These are phyloP conservation scores for Melinopterus prodromus DNA, from an alignment of 2,888 invertebrate genomes.

Conservation along the genomic window DNA sequence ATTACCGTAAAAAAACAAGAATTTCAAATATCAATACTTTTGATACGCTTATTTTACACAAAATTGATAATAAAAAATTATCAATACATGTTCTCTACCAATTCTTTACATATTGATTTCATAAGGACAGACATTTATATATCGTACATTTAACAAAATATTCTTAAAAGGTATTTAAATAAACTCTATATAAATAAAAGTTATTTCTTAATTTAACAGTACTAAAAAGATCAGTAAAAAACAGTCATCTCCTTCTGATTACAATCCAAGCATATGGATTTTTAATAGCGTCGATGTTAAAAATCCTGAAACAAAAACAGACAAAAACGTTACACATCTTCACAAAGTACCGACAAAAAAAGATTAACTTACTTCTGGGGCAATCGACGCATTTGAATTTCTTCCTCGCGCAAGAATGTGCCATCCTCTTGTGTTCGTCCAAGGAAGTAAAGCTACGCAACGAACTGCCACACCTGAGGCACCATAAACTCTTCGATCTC, in stretches of 20 bases:
- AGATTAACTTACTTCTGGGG: not conserved
- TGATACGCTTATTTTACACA: too few relatives aligned
- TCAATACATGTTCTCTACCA: too few relatives aligned
- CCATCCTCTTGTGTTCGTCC: not conserved
- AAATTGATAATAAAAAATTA: too few relatives aligned
- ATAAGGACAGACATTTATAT: too few relatives aligned
- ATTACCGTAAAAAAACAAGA: too few relatives aligned
- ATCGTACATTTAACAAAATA: too few relatives aligned
- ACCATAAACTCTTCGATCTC: not conserved
- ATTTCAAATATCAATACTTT: too few relatives aligned
- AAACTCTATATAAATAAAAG: not conserved
- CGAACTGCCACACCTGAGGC: not conserved
- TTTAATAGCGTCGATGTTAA: not conserved
- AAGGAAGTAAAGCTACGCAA: not conserved
- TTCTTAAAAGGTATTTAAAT: not conserved
- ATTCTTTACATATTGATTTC: too few relatives aligned
- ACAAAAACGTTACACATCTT: not conserved
- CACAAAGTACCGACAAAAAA: not conserved
- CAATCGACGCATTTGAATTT: not conserved
- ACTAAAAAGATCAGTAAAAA: too few relatives aligned
- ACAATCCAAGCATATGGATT: not conserved
- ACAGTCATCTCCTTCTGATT: not conserved
- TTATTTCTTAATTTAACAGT: not conserved
- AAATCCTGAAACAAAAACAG: not conserved
- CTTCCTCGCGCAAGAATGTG: not conserved